Conservation (phyloP, 2,888 invertebrate species). For the Lepidocyrtoides sp. region DNA sequence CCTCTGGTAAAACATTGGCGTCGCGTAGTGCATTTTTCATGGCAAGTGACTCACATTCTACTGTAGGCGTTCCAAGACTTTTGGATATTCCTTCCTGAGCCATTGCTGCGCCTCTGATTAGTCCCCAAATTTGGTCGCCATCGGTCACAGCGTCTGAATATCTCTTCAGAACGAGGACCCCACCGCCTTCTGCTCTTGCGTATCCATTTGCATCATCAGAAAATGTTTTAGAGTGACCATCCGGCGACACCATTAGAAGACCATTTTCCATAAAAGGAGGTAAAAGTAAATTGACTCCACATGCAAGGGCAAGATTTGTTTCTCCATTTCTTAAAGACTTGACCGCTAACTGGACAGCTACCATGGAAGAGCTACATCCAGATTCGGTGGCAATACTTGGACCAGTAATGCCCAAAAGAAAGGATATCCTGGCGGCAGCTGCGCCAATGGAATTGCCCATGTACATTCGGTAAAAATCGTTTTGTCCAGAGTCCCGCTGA, state of each 20-base stretch:
- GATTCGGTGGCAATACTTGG: slow-evolving; percentile 72
- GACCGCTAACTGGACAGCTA: slow-evolving; percentile 67
- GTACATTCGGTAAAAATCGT: slow-evolving; percentile 1
- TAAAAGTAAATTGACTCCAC: slow-evolving; percentile 77
- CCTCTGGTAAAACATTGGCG: slow-evolving; percentile 50
- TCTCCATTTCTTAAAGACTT: slow-evolving; percentile 46
- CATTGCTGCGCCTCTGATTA: slow-evolving; percentile 85
- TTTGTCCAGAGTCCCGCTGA: not conserved
- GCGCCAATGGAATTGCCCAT: slow-evolving; percentile 40
- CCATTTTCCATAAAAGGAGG: slow-evolving; percentile 53
- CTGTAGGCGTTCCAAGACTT: slow-evolving; percentile 85
- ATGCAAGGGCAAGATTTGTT: slow-evolving; percentile 69
- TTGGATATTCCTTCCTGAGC: slow-evolving; percentile 86
- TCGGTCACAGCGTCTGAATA: slow-evolving; percentile 82
- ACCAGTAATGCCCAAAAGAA: slow-evolving; percentile 59
- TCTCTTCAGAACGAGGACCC: slow-evolving; percentile 86
- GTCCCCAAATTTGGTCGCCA: slow-evolving; percentile 83
- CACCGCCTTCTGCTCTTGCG: slow-evolving; percentile 86
- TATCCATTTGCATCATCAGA: slow-evolving; percentile 86
- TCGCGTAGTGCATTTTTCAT: slow-evolving; percentile 58
- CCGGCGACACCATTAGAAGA: slow-evolving; percentile 53
- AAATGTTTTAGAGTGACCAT: slow-evolving; percentile 86
- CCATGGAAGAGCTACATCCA: slow-evolving; percentile 73
- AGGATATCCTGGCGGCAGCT: not conserved
- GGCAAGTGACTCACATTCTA: slow-evolving; percentile 48